Evolutionary conservation across 2,888 invertebrate species (phyloP).

Genomic region (Azorinus chamasolen): DNA sequence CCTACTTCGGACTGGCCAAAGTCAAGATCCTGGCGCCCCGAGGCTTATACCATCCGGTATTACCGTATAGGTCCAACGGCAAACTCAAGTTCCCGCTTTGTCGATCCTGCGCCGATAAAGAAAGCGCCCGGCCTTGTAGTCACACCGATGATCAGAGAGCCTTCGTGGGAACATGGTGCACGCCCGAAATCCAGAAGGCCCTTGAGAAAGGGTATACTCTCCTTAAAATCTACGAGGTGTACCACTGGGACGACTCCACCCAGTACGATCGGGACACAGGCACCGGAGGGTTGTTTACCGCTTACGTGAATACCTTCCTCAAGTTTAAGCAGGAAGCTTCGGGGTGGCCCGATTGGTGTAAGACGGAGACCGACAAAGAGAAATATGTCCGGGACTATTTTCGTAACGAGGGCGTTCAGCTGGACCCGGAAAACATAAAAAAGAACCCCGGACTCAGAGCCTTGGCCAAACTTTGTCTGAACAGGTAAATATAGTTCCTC

Average conservation of each 20-base stretch:
- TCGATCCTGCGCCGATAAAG: slow-evolving; percentile 67
- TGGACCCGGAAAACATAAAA: slow-evolving; percentile 3
- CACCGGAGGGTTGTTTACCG: slow-evolving; percentile 73
- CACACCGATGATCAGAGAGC: slow-evolving; percentile 75
- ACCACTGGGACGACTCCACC: slow-evolving; percentile 67
- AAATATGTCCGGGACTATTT: not conserved
- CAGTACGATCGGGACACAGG: slow-evolving; percentile 48
- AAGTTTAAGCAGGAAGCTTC: slow-evolving; percentile 73
- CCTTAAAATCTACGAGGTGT: slow-evolving; percentile 80
- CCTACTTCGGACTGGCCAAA: slow-evolving; percentile 72
- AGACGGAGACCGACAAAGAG: not conserved
- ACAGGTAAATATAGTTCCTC: too few relatives aligned
- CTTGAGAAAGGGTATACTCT: slow-evolving; percentile 78
- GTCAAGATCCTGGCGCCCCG: slow-evolving; percentile 72
- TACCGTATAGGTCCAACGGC: slow-evolving; percentile 76
- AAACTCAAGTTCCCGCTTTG: slow-evolving; percentile 83
- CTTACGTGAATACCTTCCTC: slow-evolving; percentile 77
- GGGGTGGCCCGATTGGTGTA: slow-evolving; percentile 42
- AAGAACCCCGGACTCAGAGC: not conserved
- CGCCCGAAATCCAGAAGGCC: slow-evolving; percentile 82
- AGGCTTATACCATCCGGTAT: slow-evolving; percentile 77
- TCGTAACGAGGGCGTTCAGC: not conserved
- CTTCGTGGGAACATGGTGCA: slow-evolving; percentile 82
- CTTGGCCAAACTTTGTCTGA: slow-evolving; percentile 8
- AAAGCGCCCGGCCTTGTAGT: slow-evolving; percentile 71